phyloP scores from a whole-genome alignment of 2,797 vertebrate species.

The Chaenodraco wilsoni region DNA sequence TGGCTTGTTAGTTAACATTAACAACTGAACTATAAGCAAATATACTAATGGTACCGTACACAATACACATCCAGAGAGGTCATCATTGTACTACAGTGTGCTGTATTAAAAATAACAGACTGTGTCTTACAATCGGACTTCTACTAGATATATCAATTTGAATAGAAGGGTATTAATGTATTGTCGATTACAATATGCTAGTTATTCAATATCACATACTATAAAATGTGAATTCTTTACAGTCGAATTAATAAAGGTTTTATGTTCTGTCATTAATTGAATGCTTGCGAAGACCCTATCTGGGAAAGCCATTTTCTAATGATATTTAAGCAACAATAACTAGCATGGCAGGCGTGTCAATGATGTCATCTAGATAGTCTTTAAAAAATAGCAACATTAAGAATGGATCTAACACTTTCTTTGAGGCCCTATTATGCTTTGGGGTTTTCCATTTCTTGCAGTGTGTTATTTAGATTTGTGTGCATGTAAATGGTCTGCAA shows the following conservation, averaged over 20 bases:
- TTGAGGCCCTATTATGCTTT: too few relatives aligned
- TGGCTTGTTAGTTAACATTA: slow-evolving; percentile 32
- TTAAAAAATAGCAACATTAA: background rate
- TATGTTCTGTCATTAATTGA: background rate
- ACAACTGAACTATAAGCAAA: slow-evolving; percentile 17
- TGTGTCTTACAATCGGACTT: background rate
- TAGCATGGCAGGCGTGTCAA: background rate
- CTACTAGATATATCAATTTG: background rate
- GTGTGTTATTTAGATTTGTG: too few relatives aligned
- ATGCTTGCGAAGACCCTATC: background rate
- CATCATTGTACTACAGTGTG: background rate
- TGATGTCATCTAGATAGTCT: background rate
- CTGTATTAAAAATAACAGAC: background rate
- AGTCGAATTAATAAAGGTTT: background rate
- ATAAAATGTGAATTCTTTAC: background rate
- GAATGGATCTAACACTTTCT: background rate
- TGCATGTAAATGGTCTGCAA: too few relatives aligned
- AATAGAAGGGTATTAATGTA: background rate
- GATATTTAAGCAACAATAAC: background rate
- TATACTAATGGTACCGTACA: background rate
- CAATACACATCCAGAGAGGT: background rate
- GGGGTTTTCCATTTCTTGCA: too few relatives aligned
- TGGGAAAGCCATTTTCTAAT: background rate
- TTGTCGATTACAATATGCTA: background rate
- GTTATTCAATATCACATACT: background rate